Evolutionary conservation across 2,888 invertebrate species (phyloP), one percentile per base, ranked within the genome.

Genomic region (Ophioninae sp.): DNA sequence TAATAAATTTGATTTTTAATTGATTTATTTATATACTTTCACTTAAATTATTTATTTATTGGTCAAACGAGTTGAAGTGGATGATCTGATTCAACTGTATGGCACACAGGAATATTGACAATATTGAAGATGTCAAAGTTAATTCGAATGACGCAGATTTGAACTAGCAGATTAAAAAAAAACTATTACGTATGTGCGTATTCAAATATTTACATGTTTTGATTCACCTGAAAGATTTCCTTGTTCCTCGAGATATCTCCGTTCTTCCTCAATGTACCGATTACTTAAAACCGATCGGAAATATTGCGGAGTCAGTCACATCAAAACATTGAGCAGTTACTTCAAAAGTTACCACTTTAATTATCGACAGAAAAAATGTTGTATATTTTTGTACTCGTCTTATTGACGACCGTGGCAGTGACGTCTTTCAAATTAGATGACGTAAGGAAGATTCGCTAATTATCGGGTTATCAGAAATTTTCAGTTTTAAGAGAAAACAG

Each of bases 351-450:
- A 22, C 44, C 41, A 22, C 9, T 44, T 13, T 44, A 44, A 13
- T 44, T 44, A 44, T 44, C 13, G 10, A 3, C 17, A 10, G 22
- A 5, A 44, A 51, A 51, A 10, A 74, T 74, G 74, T 64, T 51
- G n/a, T 51, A 30, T 39, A 37, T 74, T 37, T 20, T 74, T 8
- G n/a, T 51, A 13, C 30, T 64, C 51, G 20, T 30, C n/a, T 13
- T 51, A 23, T 13, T 74, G 74, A 30, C 64, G 30, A 44, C 37
- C 30, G 20, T 64, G 23, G 51, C 64, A 20, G 64, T 51, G 51
- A 30, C 64, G 20, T 41, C 8, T 2, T 59, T 41, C 7, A 9
- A 23, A 22, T 10, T 20, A 61, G 13, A 22, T 23, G 22, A 44
- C n/a, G 64, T 64, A 30, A 51, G 23, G 0, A 64, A 37, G 20